phyloP scores from a whole-genome alignment of 92 coral and sea anemone species.

The Scolanthus callimorphus region DNA sequence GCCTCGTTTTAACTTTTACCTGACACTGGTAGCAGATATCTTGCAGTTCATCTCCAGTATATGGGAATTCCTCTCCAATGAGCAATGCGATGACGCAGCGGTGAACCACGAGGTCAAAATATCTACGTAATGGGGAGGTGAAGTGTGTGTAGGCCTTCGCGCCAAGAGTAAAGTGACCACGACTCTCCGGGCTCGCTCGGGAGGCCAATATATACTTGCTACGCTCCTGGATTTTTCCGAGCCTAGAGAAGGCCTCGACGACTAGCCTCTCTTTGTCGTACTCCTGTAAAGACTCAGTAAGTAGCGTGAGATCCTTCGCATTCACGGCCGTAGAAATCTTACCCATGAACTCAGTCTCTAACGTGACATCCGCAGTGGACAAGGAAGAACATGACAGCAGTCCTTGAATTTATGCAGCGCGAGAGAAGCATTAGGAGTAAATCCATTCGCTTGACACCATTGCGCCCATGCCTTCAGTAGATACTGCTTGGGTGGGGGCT shows the following conservation, averaged over 20 bases:
- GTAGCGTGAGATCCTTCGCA: conserved; percentile 50
- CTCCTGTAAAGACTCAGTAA: conserved; percentile 29
- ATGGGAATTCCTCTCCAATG: conserved; percentile 45
- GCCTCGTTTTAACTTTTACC: too few relatives aligned
- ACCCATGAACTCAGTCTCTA: conserved; percentile 51
- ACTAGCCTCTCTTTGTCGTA: conserved; percentile 22
- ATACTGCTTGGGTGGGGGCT: conserved; percentile 67
- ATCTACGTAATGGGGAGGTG: conserved; percentile 90
- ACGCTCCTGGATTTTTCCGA: conserved; percentile 46
- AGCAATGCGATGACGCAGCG: conserved; percentile 72
- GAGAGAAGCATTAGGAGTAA: conserved; percentile 40
- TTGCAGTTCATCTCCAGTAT: conserved; percentile 63
- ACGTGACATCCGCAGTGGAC: too few relatives aligned
- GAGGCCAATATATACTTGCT: conserved; percentile 80
- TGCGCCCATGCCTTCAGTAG: conserved; percentile 22
- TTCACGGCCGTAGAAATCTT: conserved; percentile 68
- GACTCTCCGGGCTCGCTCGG: conserved; percentile 20
- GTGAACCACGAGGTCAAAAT: conserved; percentile 90
- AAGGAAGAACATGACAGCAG: too few relatives aligned
- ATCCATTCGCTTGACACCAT: conserved; percentile 51
- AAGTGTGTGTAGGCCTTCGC: conserved; percentile 80
- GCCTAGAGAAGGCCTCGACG: conserved; percentile 37
- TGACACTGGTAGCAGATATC: conserved; percentile 46
- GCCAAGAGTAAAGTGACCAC: conserved; percentile 75
- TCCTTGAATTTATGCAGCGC: too few relatives aligned